A percentile compares a stretch with the other conserved stretches of the same genome.
Evolutionary conservation across 2,797 vertebrate species (phyloP).

Genomic region (Tokudaia muenninki): DNA sequence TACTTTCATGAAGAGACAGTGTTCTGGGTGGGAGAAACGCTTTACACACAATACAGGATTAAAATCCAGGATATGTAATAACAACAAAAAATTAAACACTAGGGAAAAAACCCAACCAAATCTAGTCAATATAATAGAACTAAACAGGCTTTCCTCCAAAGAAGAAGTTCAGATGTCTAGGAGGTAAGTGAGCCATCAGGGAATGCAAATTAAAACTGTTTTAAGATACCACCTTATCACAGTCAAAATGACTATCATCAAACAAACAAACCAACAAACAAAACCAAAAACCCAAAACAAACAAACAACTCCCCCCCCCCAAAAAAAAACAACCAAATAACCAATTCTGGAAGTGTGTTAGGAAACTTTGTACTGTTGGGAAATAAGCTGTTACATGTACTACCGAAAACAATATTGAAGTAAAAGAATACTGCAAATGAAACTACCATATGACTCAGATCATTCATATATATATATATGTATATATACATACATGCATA

Average conservation of each 20-base stretch:
- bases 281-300: neutral
- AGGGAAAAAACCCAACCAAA: neutral
- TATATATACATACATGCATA: too few relatives aligned
- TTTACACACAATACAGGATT: too few relatives aligned
- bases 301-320: neutral
- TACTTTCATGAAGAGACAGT: neutral
- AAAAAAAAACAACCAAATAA: neutral
- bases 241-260: neutral
- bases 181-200: too few relatives aligned
- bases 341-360: too few relatives aligned
- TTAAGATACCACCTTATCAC: neutral
- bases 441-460: neutral
- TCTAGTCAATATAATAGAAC: neutral
- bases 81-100: neutral
- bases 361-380: neutral
- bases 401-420: neutral
- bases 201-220: neutral
- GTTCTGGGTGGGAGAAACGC: neutral
- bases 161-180: neutral
- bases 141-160: neutral
- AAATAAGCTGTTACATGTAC: too few relatives aligned
- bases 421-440: neutral
- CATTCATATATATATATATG: too few relatives aligned
- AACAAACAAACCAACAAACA: neutral
- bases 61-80: neutral